Base-by-base conservation (phyloP, 92 coral and sea anemone species). In the Zoanthus sansibaricus region DNA sequence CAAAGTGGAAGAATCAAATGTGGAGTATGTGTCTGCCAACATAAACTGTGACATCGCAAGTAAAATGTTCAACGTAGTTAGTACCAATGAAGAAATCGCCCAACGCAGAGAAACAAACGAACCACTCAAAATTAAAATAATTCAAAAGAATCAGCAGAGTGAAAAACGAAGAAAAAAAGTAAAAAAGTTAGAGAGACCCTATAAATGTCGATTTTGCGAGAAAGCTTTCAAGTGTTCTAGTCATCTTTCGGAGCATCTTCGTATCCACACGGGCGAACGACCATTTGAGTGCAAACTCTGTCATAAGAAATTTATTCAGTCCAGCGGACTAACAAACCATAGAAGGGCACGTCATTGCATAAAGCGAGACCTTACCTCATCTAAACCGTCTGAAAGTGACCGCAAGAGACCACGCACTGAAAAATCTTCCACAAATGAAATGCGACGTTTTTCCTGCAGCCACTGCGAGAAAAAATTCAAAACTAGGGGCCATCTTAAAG, bases 191-290 rank as follows among this genome's bases (percentile, higher is more conserved):
- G 79, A 75, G 42, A 59, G 79, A 49, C 79, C 79, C 0, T 75
- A 48, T 44, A 6, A 25, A 25, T 75, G 79, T 51, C 59, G 49
- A 58, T 75, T 75, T 48, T 75, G 79, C 62, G n/a, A 75, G 9
- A 75, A 75, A 14, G 62, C 79, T 48, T 75, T 75, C 64, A 75
- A 75, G 49, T 75, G 79, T 25, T 75, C 79, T 20, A 75, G 79
- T 75, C 79, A 75, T 49, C 79, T 75, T 4, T 51, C 59, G 9
- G 79, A 75, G n/a, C 79, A 75, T 20, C 17, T 75, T 51, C 79
- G 79, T 1, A 75, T 75, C 21, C 79, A 75, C 62, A 75, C 79
- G 18, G 79, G 79, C 56, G 79, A 75, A 17, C 56, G 79, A 45
- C 79, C 79, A 7, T 75, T 75, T 20, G 79, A 75, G 79, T 75